Percentiles rank a stretch among this genome's conserved stretches.
Evolutionary conservation across 2,888 invertebrate species (phyloP).

Genomic region (Orthosia cruda): DNA sequence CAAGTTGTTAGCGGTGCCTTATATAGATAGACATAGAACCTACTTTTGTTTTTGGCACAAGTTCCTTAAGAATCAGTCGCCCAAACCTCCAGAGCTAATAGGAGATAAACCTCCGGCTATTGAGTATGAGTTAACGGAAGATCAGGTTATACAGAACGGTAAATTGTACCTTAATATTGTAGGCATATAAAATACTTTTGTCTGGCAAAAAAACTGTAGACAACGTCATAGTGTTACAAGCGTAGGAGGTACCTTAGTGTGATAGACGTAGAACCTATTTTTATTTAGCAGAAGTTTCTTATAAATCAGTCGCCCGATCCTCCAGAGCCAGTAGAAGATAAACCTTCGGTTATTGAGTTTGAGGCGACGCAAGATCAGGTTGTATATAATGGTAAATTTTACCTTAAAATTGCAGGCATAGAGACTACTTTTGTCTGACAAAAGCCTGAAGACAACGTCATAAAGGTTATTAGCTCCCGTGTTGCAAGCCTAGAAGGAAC

Average conservation of each 20-base stretch:
- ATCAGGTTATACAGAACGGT: constrained; percentile 89
- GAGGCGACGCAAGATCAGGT: constrained; percentile 81
- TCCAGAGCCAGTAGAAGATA: constrained; percentile 37
- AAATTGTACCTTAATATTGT: constrained; percentile 46
- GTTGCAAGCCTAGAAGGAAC: background rate
- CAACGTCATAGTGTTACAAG: too few species aligned
- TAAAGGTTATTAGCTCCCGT: too few species aligned
- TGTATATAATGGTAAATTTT: constrained; percentile 85
- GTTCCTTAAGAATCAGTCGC: constrained; percentile 82
- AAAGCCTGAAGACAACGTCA: too few species aligned
- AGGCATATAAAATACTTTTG: background rate
- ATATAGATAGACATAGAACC: background rate
- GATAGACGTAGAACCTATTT: too few species aligned
- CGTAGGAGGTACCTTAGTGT: too few species aligned
- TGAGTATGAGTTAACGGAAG: constrained; percentile 90
- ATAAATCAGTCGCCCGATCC: too few species aligned
- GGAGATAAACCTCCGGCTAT: constrained; percentile 81
- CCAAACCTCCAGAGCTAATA: constrained; percentile 81
- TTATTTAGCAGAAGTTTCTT: too few species aligned
- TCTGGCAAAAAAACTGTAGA: background rate
- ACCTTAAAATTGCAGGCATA: background rate
- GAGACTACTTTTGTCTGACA: background rate
- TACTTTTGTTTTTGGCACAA: background rate
- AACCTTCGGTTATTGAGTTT: too few species aligned
- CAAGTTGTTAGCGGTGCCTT: too few species aligned